phyloP scores from a whole-genome alignment of 2,113 vertebrate species.

The Pithys albifrons region DNA sequence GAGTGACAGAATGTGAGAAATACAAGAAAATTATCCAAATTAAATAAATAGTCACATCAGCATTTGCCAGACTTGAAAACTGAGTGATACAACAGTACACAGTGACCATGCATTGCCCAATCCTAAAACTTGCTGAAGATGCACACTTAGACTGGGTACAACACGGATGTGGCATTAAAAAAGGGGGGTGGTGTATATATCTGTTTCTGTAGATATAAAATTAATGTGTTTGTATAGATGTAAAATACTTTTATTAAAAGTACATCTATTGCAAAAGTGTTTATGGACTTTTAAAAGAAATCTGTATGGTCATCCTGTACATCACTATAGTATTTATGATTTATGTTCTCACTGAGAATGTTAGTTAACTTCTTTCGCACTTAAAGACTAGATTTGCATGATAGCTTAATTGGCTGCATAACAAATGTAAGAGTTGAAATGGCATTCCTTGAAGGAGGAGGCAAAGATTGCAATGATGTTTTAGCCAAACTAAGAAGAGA shows the following conservation, averaged over 20 bases:
- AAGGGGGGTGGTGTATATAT: fast-evolving
- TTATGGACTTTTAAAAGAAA: neutral
- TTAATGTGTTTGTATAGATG: fast-evolving
- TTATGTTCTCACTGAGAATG: neutral
- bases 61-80: neutral
- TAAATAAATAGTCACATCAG: neutral
- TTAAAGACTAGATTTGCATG: neutral
- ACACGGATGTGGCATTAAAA: neutral
- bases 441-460: neutral
- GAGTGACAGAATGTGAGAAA: neutral
- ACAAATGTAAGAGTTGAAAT: neutral
- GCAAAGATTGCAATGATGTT: neutral
- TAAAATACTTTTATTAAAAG: neutral
- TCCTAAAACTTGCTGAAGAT: neutral
- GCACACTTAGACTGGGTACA: neutral
- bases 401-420: neutral
- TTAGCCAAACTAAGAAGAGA: neutral
- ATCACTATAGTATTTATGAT: neutral
- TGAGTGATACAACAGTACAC: neutral
- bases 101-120: neutral
- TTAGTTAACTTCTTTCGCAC: neutral
- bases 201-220: neutral
- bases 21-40: neutral
- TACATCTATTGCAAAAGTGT: neutral
- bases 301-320: neutral